Evolutionary conservation across 1,140 invertebrate species (phyloP).

Genomic region (Lordiphosa mommai): DNA sequence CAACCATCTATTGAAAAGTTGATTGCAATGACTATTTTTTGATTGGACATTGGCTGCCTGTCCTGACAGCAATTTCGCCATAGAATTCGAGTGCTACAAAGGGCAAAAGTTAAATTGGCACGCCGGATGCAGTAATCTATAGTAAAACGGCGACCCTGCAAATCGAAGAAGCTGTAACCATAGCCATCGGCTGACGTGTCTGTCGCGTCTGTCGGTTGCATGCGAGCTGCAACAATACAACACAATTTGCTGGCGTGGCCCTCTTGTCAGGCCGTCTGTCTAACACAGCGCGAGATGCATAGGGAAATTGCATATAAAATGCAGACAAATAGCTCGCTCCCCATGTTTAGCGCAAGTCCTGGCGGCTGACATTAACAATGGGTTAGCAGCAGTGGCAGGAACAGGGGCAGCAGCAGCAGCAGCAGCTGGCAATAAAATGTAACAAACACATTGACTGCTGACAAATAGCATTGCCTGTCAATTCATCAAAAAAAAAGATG

Average conservation of each 20-base stretch:
- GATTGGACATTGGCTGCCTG: conserved; percentile 41
- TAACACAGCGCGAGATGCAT: conserved; percentile 38
- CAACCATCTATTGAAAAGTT: conserved; percentile 17
- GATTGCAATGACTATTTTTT: conserved; percentile 51
- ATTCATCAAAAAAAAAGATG: conserved; percentile 71
- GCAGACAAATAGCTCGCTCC: conserved; percentile 62
- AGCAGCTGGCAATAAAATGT: conserved; percentile 75
- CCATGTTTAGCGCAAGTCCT: conserved; percentile 49
- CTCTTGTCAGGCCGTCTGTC: conserved; percentile 47
- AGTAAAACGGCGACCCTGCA: conserved; percentile 56
- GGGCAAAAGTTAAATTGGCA: conserved; percentile 53
- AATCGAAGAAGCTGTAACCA: conserved; percentile 43
- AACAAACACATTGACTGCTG: conserved; percentile 79
- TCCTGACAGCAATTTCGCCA: conserved; percentile 40
- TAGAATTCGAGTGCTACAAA: conserved; percentile 34
- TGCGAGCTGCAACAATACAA: conserved; percentile 54
- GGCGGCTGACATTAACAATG: conserved; percentile 70
- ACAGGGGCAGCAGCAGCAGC: conserved; percentile 23
- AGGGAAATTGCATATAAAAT: conserved; percentile 70
- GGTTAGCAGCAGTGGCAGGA: conserved; percentile 11
- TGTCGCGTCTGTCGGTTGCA: conserved; percentile 39
- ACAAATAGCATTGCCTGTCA: conserved; percentile 79
- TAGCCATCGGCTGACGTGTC: conserved; percentile 46
- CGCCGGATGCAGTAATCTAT: conserved; percentile 68
- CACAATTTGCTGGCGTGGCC: conserved; percentile 64